phyloP scores from a whole-genome alignment of 2,113 vertebrate species.

The Fregetta grallaria region DNA sequence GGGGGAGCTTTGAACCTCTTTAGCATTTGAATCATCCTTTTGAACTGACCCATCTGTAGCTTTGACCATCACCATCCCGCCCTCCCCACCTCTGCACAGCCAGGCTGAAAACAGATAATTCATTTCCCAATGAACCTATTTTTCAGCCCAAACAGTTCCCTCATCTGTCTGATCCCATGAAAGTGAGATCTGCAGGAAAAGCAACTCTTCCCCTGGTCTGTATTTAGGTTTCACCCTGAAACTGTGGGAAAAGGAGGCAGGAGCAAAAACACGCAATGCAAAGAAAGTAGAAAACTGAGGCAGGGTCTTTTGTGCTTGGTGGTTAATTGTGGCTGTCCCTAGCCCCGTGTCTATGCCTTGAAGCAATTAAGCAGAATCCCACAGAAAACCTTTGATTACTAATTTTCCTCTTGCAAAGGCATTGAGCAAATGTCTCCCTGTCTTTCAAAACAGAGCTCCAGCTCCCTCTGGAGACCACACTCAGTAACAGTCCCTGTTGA shows the following conservation, averaged over 20 bases:
- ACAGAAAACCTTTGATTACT: not conserved
- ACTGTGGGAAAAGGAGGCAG: not conserved
- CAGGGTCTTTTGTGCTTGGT: not conserved
- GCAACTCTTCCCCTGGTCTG: not conserved
- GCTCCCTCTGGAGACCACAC: not conserved
- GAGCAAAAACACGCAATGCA: fast-evolving
- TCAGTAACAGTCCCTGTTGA: not conserved
- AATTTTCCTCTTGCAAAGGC: not conserved
- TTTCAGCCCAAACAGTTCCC: not conserved
- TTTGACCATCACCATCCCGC: not conserved
- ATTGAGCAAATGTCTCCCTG: fast-evolving
- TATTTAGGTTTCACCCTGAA: not conserved
- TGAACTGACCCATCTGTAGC: not conserved
- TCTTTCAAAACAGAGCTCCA: not conserved
- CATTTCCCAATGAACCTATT: fast-evolving
- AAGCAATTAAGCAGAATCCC: not conserved
- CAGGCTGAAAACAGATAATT: no score
- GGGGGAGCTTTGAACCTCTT: not conserved
- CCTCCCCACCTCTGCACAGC: not conserved
- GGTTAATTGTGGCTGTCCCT: not conserved
- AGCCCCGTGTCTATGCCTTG: not conserved
- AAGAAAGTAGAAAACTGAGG: no score
- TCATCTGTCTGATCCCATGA: not conserved
- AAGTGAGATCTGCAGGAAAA: not conserved
- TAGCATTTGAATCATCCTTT: not conserved